Evolutionary conservation across 2,888 invertebrate species (phyloP), one percentile per base, ranked within the genome.

Genomic region (Eledone cirrhosa): DNA sequence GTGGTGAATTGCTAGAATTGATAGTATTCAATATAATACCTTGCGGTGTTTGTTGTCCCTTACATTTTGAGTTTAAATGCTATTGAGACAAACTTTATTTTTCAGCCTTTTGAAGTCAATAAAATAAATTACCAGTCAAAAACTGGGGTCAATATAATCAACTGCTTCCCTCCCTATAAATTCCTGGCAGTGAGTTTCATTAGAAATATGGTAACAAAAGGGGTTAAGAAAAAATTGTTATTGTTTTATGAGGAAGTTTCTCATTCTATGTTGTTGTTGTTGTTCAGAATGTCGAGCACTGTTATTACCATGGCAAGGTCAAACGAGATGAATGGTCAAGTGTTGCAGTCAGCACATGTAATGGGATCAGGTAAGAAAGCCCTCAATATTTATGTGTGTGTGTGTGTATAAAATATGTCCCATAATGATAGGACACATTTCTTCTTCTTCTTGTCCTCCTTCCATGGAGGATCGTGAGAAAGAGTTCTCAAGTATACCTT

Each of bases 281-380:
- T 80, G 27, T 85, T 79, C 86, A 88, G 88, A 87, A 85, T 74
- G 87, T 89, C 8, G 98, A 98, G 92, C 98, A 98, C 92, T 99
- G 99, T 91, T 99, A 98, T 93, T 99, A 99, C 92, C 98, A 99
- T 91, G 98, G 98, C 81, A 96, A 96, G 4, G 97, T 99, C 80
- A 97, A 96, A 91, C 97, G 97, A 92, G 97, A 97, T 92, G 97
- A 97, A 13, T 97, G 97, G 84, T 97, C 98, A 31, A 95, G 95
- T 84, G 98, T 98, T 33, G 98, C 98, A 86, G 96, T 99, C 92
- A 97, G 97, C 92, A 99, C 98, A 78, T 99, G 99, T 92, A 97
- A 97, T 92, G 99, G 99, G 78, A 96, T 99, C 87, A 96, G 91
- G 92, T 92, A 84, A 79, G 85, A 41, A 63, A 63, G 2, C n/a